These are phyloP conservation scores for Chaetodon trifascialis DNA, from an alignment of 2,113 vertebrate genomes.

Conservation along the genomic window DNA sequence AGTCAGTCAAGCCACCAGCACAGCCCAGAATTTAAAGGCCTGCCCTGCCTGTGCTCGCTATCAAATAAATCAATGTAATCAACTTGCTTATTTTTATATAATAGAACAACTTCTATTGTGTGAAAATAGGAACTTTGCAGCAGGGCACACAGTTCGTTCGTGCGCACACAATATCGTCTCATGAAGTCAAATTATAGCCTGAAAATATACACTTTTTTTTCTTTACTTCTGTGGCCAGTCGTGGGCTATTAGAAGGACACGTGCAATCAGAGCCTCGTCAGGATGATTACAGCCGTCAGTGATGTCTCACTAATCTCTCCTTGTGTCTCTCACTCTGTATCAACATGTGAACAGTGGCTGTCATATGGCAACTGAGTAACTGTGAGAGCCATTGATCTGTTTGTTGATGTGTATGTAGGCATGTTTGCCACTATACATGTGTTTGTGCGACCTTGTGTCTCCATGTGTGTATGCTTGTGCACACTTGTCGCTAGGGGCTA, in stretches of 20 bases:
- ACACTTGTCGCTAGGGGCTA: conserved; percentile 65
- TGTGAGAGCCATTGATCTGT: conserved; percentile 54
- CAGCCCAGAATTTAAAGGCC: no score
- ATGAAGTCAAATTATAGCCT: conserved; percentile 17
- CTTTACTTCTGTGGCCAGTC: neutral
- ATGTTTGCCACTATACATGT: neutral
- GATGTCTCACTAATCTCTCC: conserved; percentile 29
- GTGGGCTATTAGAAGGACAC: neutral
- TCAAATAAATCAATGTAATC: neutral
- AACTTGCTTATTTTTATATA: no score
- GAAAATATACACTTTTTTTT: neutral
- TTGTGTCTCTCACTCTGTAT: conserved; percentile 43
- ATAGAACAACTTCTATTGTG: no score
- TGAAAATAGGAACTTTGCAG: neutral
- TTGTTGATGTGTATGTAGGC: conserved; percentile 15
- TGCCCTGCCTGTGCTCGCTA: neutral
- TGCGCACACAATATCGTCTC: neutral
- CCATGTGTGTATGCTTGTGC: conserved; percentile 40
- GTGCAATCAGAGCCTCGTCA: conserved; percentile 16
- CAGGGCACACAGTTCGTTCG: neutral
- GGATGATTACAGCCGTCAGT: conserved; percentile 30
- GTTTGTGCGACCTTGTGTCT: conserved; percentile 18
- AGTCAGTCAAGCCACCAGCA: neutral
- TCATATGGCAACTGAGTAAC: conserved; percentile 55
- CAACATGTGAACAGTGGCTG: conserved; percentile 51